Evolutionary conservation across 2,888 invertebrate genomes (phyloP).

Genomic region (Drosophila bunnanda): DNA sequence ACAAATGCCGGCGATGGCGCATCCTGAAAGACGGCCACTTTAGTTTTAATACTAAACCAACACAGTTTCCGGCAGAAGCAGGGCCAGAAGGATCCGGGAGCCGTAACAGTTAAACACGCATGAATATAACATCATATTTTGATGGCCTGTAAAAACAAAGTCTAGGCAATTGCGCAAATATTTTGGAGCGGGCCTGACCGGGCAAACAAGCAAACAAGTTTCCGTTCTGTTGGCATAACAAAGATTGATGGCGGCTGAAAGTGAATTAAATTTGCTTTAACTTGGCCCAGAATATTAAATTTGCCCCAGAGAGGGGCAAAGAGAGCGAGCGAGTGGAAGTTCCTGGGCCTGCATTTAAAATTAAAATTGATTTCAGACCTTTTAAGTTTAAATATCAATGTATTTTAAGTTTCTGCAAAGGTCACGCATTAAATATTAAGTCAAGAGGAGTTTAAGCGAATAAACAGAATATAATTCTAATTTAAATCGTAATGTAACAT

Average conservation of each 20-base stretch:
- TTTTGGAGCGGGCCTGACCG: conserved; percentile 12
- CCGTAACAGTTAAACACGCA: conserved; percentile 13
- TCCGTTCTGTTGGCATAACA: conserved; percentile 23
- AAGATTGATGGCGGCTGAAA: conserved; percentile 30
- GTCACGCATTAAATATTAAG: neutral
- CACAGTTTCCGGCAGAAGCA: conserved; percentile 12
- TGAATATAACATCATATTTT: conserved; percentile 40
- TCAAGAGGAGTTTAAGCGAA: neutral
- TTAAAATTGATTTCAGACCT: conserved; percentile 10
- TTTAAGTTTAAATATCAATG: neutral
- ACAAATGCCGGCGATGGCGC: conserved; percentile 2
- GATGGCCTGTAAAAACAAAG: conserved; percentile 34
- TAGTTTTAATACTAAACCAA: conserved; percentile 35
- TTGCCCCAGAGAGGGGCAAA: neutral
- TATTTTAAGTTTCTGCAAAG: neutral
- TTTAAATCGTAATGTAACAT: neutral
- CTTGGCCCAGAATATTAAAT: conserved; percentile 36
- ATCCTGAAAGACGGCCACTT: conserved; percentile 31
- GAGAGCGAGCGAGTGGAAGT: neutral
- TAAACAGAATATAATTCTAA: neutral
- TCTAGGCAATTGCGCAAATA: conserved; percentile 40
- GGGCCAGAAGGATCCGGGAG: conserved; percentile 3
- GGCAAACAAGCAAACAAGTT: conserved; percentile 37
- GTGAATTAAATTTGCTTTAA: conserved; percentile 35
- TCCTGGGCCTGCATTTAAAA: conserved; percentile 12